A percentile compares a stretch with the other conserved stretches of the same genome.
Conservation (phyloP, 1,140 invertebrate species). For the Drosophila biarmipes region DNA sequence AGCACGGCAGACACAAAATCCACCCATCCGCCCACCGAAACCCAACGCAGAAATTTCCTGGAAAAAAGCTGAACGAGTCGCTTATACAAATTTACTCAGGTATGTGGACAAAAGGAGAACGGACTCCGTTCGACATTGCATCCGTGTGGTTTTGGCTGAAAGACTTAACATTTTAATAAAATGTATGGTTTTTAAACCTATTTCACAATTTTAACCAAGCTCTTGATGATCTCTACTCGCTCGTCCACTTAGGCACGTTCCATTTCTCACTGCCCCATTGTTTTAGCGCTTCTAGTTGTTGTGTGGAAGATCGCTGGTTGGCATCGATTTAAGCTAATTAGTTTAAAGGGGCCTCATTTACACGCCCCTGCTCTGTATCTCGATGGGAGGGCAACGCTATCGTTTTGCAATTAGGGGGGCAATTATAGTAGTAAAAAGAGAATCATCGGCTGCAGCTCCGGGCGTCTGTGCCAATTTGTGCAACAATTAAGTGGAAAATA, state of each 20-base stretch:
- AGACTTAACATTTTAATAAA: no score
- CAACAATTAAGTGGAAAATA: conserved; percentile 34
- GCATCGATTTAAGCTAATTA: conserved; percentile 54
- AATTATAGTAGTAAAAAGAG: conserved; percentile 29
- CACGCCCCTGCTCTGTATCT: conserved; percentile 13
- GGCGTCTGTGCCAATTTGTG: conserved; percentile 29
- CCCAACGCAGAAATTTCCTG: neutral
- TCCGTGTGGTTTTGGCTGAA: no score
- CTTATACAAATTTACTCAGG: conserved; percentile 27
- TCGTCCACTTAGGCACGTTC: conserved; percentile 34
- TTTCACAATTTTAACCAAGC: neutral
- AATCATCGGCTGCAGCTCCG: neutral
- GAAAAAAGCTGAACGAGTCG: conserved; percentile 8
- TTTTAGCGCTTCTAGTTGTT: neutral
- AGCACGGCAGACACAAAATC: conserved; percentile 27
- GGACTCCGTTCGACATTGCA: no score
- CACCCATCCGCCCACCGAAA: conserved; percentile 5
- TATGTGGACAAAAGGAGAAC: neutral
- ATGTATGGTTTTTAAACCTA: no score
- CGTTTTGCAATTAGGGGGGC: conserved; percentile 40
- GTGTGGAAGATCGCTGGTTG: conserved; percentile 9
- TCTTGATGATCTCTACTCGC: neutral
- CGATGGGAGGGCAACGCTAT: conserved; percentile 19
- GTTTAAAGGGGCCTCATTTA: conserved; percentile 38
- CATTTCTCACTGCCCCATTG: neutral